Conservation (phyloP, 2,797 vertebrate genomes). For the Sus cebifrons region DNA sequence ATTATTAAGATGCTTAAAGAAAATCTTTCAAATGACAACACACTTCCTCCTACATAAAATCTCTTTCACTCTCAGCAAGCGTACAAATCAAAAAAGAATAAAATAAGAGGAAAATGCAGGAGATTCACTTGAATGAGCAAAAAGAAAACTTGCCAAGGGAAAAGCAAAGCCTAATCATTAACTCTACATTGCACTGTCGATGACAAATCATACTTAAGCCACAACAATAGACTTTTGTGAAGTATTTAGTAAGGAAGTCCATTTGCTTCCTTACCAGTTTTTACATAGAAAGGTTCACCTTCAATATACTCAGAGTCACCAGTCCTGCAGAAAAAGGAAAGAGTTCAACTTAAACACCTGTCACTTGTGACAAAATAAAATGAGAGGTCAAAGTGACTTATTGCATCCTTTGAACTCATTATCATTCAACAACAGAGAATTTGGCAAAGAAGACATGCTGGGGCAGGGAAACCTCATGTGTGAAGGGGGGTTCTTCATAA, state of each 20-base stretch:
- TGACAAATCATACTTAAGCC: conserved; percentile 67
- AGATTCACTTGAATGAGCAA: conserved; percentile 71
- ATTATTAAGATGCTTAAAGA: conserved; percentile 33
- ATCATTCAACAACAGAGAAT: conserved; percentile 23
- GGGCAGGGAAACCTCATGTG: background rate
- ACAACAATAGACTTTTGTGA: background rate
- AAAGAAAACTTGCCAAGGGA: conserved; percentile 58
- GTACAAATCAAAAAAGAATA: conserved; percentile 65
- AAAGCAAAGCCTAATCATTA: conserved; percentile 66
- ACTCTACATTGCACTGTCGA: conserved; percentile 41
- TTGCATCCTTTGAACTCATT: conserved; percentile 64
- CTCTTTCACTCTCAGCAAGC: background rate
- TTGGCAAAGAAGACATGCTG: background rate
- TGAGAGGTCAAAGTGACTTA: conserved; percentile 54
- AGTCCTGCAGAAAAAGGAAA: conserved; percentile 47
- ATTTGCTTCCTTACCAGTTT: conserved; percentile 14
- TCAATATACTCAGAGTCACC: conserved; percentile 61
- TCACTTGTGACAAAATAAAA: conserved; percentile 74
- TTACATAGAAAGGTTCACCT: conserved; percentile 39
- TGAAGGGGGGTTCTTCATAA: background rate
- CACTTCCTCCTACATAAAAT: conserved; percentile 34
- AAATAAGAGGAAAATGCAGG: conserved; percentile 46
- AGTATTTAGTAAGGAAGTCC: conserved; percentile 42
- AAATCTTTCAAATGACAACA: conserved; percentile 28
- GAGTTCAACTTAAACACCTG: conserved; percentile 42